Evolutionary conservation across 2,113 vertebrate species (phyloP).

Genomic region (Nothobranchius furzeri): DNA sequence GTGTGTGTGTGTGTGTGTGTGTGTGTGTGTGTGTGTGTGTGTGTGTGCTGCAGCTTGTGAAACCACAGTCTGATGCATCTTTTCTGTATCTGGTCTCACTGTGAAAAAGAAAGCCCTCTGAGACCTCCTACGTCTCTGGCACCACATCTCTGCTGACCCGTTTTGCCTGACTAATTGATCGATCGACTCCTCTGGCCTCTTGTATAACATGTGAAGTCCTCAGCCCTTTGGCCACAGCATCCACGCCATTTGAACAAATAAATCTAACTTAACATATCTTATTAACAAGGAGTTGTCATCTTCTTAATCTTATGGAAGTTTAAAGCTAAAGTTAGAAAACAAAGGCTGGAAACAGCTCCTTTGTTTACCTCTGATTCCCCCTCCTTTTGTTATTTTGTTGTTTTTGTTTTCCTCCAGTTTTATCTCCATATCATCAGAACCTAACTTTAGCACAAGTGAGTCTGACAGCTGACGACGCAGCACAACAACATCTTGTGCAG

Average conservation of each 20-base stretch:
- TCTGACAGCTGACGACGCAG: conserved; percentile 26
- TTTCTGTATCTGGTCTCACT: conserved; percentile 22
- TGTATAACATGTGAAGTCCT: conserved; percentile 56
- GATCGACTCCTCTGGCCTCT: conserved; percentile 39
- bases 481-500: conserved; percentile 33
- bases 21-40: no score
- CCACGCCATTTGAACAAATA: neutral
- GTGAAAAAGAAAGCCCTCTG: neutral
- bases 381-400: neutral
- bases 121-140: conserved; percentile 40
- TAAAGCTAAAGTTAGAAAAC: neutral
- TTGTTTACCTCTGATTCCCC: neutral
- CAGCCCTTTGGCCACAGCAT: conserved; percentile 13
- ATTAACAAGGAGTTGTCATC: neutral
- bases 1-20: no score
- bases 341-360: neutral
- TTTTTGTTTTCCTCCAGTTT: neutral
- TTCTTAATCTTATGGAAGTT: neutral
- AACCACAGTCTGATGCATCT: neutral
- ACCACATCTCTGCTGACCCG: conserved; percentile 61
- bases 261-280: neutral
- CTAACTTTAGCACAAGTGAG: conserved; percentile 22
- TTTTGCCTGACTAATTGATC: conserved; percentile 73
- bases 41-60: no score
- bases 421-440: neutral